A percentile compares a stretch with the other conserved stretches of the same genome.
Evolutionary conservation across 2,888 invertebrate species (phyloP).

Genomic region (Apomyelois bistriatella): DNA sequence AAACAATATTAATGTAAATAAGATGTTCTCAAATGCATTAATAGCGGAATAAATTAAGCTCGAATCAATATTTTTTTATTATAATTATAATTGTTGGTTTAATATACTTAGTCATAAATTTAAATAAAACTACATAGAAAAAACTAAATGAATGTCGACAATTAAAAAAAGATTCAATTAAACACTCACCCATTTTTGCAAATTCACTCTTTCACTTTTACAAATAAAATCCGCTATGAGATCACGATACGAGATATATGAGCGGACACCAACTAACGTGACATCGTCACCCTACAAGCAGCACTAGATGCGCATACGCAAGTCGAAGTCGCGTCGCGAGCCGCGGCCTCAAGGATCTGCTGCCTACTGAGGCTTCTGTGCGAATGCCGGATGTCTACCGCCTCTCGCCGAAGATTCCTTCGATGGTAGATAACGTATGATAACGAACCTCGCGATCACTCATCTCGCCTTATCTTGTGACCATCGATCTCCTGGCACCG

Average conservation of each 20-base stretch:
- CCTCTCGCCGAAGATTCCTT: slow-evolving; percentile 63
- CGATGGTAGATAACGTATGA: slow-evolving; percentile 64
- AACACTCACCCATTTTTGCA: slow-evolving; percentile 64
- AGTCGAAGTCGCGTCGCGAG: slow-evolving; percentile 28
- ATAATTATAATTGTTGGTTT: too few species aligned
- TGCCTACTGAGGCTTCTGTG: slow-evolving; percentile 71
- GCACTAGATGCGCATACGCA: slow-evolving; percentile 47
- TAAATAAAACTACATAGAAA: too few species aligned
- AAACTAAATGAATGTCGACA: background rate
- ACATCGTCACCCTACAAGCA: slow-evolving; percentile 64
- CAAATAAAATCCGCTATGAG: slow-evolving; percentile 52
- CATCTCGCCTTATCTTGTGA: slow-evolving; percentile 68
- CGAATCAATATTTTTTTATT: too few species aligned
- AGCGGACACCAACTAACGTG: slow-evolving; percentile 49
- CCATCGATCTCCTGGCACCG: slow-evolving; percentile 52
- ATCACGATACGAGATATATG: slow-evolving; percentile 60
- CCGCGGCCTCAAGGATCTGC: slow-evolving; percentile 55
- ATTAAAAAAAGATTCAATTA: slow-evolving; percentile 10
- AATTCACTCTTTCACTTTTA: slow-evolving; percentile 63
- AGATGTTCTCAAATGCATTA: too few species aligned
- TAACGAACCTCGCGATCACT: slow-evolving; percentile 51
- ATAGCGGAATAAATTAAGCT: too few species aligned
- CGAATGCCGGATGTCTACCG: slow-evolving; percentile 64
- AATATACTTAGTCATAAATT: too few species aligned
- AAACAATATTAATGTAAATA: too few species aligned